Conservation (phyloP, 2,888 invertebrate genomes). For the Chrysotoxum bicinctum region DNA sequence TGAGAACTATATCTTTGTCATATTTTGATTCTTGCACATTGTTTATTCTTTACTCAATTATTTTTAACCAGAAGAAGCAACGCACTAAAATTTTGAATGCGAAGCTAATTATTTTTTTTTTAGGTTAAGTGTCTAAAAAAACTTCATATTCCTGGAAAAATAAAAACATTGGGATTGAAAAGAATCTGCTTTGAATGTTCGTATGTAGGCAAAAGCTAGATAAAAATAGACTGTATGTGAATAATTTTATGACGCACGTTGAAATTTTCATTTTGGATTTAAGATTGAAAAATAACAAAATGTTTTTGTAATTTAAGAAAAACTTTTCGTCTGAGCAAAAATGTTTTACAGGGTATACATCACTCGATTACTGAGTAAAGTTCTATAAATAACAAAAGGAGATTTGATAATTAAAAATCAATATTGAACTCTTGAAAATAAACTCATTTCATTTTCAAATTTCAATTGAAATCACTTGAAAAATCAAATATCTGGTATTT, state of each 20-base stretch:
- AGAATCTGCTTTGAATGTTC: not conserved
- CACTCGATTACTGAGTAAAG: too few species aligned
- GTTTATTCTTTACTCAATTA: constrained; percentile 8
- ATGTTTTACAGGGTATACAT: too few species aligned
- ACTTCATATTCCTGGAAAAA: not conserved
- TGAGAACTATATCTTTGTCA: not conserved
- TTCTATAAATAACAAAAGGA: too few species aligned
- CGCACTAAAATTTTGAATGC: not conserved
- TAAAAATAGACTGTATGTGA: not conserved
- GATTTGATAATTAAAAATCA: too few species aligned
- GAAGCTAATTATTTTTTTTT: not conserved
- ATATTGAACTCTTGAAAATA: too few species aligned
- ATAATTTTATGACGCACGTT: not conserved
- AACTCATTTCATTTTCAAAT: too few species aligned
- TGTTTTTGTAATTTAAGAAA: too few species aligned
- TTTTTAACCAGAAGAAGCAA: not conserved
- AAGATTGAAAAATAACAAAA: not conserved
- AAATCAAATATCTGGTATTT: too few species aligned
- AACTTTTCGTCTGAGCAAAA: too few species aligned
- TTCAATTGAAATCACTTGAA: too few species aligned
- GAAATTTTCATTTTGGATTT: not conserved
- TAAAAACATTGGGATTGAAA: not conserved
- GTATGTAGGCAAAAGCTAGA: not conserved
- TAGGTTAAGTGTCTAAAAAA: not conserved
- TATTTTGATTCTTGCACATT: not conserved